Percentiles rank a stretch among this genome's conserved stretches.
These are phyloP conservation scores for Ceramica pisi DNA, from an alignment of 2,888 invertebrate species.

Conservation along the genomic window DNA sequence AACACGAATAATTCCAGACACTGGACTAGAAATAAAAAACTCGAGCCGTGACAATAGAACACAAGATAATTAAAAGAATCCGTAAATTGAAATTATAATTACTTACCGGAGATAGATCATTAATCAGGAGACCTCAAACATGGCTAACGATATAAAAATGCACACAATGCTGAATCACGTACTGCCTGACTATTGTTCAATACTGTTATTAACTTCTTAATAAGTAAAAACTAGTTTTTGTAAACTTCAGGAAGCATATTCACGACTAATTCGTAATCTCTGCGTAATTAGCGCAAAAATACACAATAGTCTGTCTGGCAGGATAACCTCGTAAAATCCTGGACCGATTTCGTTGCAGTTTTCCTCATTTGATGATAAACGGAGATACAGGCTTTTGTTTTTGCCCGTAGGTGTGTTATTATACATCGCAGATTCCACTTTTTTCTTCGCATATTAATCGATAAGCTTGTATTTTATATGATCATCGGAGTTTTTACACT, in stretches of 20 bases:
- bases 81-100: conserved; percentile 44
- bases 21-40: not conserved
- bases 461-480: conserved; percentile 22
- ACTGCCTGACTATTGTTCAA: conserved; percentile 36
- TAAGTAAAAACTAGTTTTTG: conserved; percentile 28
- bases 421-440: conserved; percentile 11
- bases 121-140: conserved; percentile 25
- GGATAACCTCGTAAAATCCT: conserved; percentile 45
- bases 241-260: conserved; percentile 37
- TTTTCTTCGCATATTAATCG: conserved; percentile 27
- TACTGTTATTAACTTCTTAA: conserved; percentile 15
- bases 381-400: conserved; percentile 22
- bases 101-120: conserved; percentile 38
- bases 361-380: conserved; percentile 33
- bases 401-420: conserved; percentile 17
- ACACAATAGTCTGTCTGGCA: conserved; percentile 36
- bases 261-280: conserved; percentile 35
- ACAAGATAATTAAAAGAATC: conserved; percentile 39
- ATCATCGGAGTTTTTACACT: conserved; percentile 45
- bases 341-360: conserved; percentile 39
- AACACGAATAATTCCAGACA: not conserved
- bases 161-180: conserved; percentile 19
- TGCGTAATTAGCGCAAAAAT: conserved; percentile 27
- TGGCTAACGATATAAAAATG: conserved; percentile 47
- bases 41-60: conserved; percentile 28